Percentiles rank a stretch among this genome's conserved stretches.
Evolutionary conservation across 2,797 vertebrate genomes (phyloP).

Genomic region (Chelon auratus): DNA sequence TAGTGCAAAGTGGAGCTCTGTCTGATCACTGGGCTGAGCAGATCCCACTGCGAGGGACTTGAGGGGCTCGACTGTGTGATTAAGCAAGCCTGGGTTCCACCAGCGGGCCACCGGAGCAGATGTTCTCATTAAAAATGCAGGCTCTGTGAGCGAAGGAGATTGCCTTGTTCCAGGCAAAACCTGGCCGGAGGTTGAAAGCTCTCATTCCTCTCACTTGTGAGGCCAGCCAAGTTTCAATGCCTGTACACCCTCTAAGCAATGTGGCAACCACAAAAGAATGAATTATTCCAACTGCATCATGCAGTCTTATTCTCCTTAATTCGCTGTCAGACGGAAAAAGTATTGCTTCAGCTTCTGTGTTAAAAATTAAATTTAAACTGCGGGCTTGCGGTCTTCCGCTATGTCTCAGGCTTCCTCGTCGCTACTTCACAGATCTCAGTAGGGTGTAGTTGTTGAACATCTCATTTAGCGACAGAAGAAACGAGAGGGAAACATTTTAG

Average conservation of each 20-base stretch:
- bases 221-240: slow-evolving; percentile 78
- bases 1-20: slow-evolving; percentile 59
- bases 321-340: slow-evolving; percentile 36
- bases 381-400: slow-evolving; percentile 35
- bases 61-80: slow-evolving; percentile 84
- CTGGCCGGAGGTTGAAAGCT: slow-evolving; percentile 84
- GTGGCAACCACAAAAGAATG: slow-evolving; percentile 63
- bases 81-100: slow-evolving; percentile 83
- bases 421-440: slow-evolving; percentile 35
- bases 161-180: slow-evolving; percentile 82
- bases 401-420: slow-evolving; percentile 26
- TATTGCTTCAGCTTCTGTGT: slow-evolving; percentile 31
- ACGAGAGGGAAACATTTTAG: slow-evolving; percentile 44
- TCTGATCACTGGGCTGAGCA: slow-evolving; percentile 78
- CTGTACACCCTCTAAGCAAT: slow-evolving; percentile 69
- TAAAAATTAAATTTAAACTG: slow-evolving; percentile 28
- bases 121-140: slow-evolving; percentile 90
- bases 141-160: slow-evolving; percentile 80
- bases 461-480: slow-evolving; percentile 34
- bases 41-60: slow-evolving; percentile 80
- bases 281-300: slow-evolving; percentile 73
- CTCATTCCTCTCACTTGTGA: slow-evolving; percentile 76
- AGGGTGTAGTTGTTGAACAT: slow-evolving; percentile 46
- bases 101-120: slow-evolving; percentile 85
- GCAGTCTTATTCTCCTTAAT: slow-evolving; percentile 64